These are phyloP conservation scores for Jordanella pulchra DNA, from an alignment of 2,797 vertebrate species.

Conservation along the genomic window DNA sequence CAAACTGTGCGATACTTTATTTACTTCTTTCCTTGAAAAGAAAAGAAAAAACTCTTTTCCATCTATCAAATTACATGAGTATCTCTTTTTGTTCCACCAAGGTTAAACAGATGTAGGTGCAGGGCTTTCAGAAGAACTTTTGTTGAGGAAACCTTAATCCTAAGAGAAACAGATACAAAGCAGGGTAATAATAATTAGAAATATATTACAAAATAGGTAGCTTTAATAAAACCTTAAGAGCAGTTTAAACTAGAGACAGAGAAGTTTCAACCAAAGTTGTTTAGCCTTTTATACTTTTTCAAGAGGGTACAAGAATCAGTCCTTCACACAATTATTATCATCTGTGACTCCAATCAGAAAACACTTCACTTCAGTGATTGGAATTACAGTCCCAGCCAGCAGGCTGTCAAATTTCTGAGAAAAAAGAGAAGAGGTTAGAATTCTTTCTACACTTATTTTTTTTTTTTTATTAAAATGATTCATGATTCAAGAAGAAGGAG, in stretches of 20 bases:
- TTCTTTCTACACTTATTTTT: not conserved
- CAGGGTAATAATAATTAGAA: not conserved
- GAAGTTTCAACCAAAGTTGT: not conserved
- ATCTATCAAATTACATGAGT: not conserved
- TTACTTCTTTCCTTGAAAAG: not conserved
- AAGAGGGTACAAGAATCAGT: not conserved
- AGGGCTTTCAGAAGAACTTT: not conserved
- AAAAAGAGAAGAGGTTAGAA: not conserved
- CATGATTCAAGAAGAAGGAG: not conserved
- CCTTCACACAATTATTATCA: not conserved
- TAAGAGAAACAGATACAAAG: not conserved
- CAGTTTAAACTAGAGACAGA: not conserved
- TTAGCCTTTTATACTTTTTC: not conserved
- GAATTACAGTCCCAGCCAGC: slow-evolving; percentile 1
- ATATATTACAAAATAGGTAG: not conserved
- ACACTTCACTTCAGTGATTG: slow-evolving; percentile 18
- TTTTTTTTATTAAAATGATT: not conserved
- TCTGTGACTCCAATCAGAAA: slow-evolving; percentile 10
- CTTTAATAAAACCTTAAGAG: not conserved
- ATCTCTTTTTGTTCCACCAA: not conserved
- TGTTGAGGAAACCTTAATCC: not conserved
- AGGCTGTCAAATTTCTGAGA: not conserved
- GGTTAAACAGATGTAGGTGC: not conserved
- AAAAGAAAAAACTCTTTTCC: not conserved
- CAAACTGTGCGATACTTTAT: not conserved